Evolutionary conservation across 2,113 vertebrate species (phyloP).

Genomic region (Recurvirostra avosetta): DNA sequence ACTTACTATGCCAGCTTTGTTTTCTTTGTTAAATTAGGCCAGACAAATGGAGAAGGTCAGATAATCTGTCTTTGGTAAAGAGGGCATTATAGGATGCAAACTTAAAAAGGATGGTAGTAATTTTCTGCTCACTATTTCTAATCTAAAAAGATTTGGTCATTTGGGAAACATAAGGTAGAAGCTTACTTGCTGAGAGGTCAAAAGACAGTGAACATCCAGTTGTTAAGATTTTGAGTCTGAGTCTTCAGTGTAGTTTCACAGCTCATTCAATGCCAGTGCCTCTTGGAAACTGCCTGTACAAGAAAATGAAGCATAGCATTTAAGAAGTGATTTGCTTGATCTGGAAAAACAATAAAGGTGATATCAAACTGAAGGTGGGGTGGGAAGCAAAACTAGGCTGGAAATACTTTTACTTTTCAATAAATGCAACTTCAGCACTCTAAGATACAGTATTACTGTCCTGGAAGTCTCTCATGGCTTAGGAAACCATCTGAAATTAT

Average conservation of each 20-base stretch:
- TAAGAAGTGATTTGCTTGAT: background rate
- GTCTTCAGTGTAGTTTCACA: background rate
- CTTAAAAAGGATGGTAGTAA: background rate
- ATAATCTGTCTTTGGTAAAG: background rate
- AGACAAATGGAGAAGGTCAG: background rate
- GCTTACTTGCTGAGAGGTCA: background rate
- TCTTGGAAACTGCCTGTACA: background rate
- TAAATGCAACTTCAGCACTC: background rate
- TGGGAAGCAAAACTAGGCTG: background rate
- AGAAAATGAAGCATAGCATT: background rate
- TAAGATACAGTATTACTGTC: background rate
- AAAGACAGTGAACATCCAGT: background rate
- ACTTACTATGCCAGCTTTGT: background rate
- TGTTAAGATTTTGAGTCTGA: background rate
- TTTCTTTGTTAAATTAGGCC: constrained; percentile 24
- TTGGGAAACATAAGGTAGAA: background rate
- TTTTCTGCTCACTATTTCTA: background rate
- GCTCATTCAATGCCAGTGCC: background rate
- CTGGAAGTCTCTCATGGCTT: background rate
- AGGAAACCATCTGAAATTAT: background rate
- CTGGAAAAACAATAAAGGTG: background rate
- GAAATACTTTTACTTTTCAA: background rate
- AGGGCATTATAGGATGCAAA: background rate
- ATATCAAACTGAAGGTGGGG: background rate
- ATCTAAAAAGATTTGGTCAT: background rate